Evolutionary conservation across 2,113 vertebrate genomes (phyloP), one percentile per base, ranked within the genome.

Genomic region (human (Homo sapiens)): DNA sequence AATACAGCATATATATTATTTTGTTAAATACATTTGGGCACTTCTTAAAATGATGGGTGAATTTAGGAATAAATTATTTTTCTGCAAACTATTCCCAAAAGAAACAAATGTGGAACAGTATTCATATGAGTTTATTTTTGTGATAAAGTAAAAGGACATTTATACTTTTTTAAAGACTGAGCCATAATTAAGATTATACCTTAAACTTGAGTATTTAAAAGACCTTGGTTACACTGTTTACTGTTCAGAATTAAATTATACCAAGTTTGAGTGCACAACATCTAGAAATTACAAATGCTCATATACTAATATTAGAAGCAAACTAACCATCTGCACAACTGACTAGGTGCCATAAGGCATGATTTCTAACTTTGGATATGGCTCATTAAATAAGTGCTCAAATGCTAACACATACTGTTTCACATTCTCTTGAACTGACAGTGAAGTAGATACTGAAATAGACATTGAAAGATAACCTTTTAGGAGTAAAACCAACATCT

Each of bases 191-290:
- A 92, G 70, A 85, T 76, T 76, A 10, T 18, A 72, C 27, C 14
- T 78, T 90, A 55, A 38, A 55, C 82, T 45, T 80, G 80, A 90
- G 32, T 68, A 93, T n/a, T 88, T 91, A 80, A 81, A 93, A 96
- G 20, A 50, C 32, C 25, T 68, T 86, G 38, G 52, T 73, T 78
- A 95, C 3, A 82, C 4, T 87, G 20, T 83, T 83, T 80, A 87
- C 40, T 94, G 66, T 83, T 72, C 45, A 72, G 59, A 95, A 86
- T 90, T 87, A 73, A 90, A 96, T 82, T 43, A 83, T 2, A 52
- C 23, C 35, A 78, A 87, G 73, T 97, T 95, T 88, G 92, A 95
- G 79, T 85, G 50, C 48, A 64, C 32, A 91, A 57, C 72, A 73
- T 89, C 50, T 89, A 93, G 91, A 76, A 95, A 91, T 90, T 82